Conservation (phyloP, 2,888 invertebrate species). For the Apotomis capreana region DNA sequence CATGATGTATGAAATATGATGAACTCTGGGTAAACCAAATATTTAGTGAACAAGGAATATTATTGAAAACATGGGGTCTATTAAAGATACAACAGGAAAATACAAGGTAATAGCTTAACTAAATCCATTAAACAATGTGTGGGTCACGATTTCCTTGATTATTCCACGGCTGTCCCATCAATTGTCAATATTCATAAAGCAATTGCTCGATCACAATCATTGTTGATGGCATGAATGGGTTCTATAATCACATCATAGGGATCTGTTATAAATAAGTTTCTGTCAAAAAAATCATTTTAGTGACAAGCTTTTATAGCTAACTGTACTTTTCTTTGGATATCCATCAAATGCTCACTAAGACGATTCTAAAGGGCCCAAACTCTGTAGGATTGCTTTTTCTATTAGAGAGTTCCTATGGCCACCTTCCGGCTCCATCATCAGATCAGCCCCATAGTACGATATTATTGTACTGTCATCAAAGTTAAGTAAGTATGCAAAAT, state of each 20-base stretch:
- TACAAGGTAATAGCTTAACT: slow-evolving; percentile 8
- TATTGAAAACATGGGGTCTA: background rate
- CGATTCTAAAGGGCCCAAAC: too few species aligned
- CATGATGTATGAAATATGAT: slow-evolving; percentile 2
- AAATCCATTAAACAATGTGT: slow-evolving; percentile 4
- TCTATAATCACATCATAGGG: slow-evolving; percentile 12
- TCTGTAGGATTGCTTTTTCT: too few species aligned
- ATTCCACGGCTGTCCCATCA: background rate
- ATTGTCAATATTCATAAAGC: slow-evolving; percentile 15
- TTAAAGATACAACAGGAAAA: background rate
- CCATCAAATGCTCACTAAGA: too few species aligned
- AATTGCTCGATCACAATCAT: slow-evolving; percentile 19
- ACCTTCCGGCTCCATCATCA: too few species aligned
- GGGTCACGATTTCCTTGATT: slow-evolving; percentile 4
- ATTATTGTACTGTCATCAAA: too few species aligned
- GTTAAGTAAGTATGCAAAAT: too few species aligned
- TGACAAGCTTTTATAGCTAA: too few species aligned
- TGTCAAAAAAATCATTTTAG: too few species aligned
- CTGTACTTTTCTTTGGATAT: too few species aligned
- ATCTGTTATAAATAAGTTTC: slow-evolving; percentile 13
- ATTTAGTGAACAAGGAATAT: too few species aligned
- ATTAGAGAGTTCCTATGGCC: too few species aligned
- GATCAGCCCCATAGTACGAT: too few species aligned
- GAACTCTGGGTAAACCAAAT: background rate
- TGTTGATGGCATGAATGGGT: slow-evolving; percentile 11